These are phyloP conservation scores for Petrolisthes cinctipes DNA, from an alignment of 2,888 invertebrate species.

Conservation along the genomic window DNA sequence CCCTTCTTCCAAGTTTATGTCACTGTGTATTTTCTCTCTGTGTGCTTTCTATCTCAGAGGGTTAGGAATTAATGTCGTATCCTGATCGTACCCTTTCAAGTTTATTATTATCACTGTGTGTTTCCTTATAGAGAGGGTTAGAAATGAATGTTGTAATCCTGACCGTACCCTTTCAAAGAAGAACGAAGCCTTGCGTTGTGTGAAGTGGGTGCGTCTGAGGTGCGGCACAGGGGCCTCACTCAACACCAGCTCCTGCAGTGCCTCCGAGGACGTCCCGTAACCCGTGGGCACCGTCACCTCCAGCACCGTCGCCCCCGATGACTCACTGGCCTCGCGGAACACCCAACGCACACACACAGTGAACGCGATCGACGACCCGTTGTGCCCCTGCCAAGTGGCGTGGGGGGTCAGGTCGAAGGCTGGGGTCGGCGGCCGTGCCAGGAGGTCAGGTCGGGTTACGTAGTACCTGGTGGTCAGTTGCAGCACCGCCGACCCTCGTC, in stretches of 20 bases:
- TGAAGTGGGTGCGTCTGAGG: constrained; percentile 86
- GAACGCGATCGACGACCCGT: constrained; percentile 92
- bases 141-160: too few species aligned
- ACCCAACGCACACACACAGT: constrained; percentile 89
- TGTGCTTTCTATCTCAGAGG: too few species aligned
- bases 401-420: constrained; percentile 84
- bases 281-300: constrained; percentile 91
- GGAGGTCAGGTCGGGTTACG: constrained; percentile 86
- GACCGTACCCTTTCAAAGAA: constrained; percentile 91
- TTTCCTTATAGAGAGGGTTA: too few species aligned
- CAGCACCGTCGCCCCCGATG: constrained; percentile 89
- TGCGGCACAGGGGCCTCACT: constrained; percentile 82
- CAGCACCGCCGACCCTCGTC: constrained; percentile 93
- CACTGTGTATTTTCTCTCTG: too few species aligned
- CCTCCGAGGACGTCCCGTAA: constrained; percentile 92
- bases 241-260: constrained; percentile 85
- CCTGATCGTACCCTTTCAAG: too few species aligned
- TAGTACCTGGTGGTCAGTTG: constrained; percentile 94
- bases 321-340: constrained; percentile 80
- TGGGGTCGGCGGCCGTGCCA: constrained; percentile 83
- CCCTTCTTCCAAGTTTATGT: too few species aligned
- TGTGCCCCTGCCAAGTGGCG: constrained; percentile 86
- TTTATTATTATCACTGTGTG: too few species aligned
- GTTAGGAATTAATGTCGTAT: too few species aligned
- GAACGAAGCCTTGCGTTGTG: constrained; percentile 86